Evolutionary conservation across 2,888 invertebrate genomes (phyloP), one percentile per base, ranked within the genome.

Genomic region (Noctuana brunneofusca): DNA sequence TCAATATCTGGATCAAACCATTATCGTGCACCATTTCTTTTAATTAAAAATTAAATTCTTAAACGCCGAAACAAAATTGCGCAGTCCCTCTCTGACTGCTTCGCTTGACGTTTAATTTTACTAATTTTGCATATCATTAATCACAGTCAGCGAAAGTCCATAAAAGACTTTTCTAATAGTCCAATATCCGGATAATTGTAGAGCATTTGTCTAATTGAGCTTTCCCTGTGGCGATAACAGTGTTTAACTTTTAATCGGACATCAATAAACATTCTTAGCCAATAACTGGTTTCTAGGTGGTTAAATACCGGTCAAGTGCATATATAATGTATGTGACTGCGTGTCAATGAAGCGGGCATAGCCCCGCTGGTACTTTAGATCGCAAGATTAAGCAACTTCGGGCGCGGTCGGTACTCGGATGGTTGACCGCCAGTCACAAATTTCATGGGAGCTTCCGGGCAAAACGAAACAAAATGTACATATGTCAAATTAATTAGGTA

Each of bases 221-320:
- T 60, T 60, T 60, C 60, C 41, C 60, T 35, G n/a, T 32, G 22
- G 16, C 46, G 54, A 60, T 60, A 55, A 60, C 60, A 60, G 54
- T 54, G 54, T 60, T 60, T 55, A 55, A 54, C 22, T 46, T 43
- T 54, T 60, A 60, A 60, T 60, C 59, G 60, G 24, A 18, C 18
- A 35, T 60, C 60, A 18, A 38, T 60, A 60, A 60, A 55, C 60
- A 55, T 60, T 60, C 54, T 38, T 22, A 24, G 53, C 53, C 38
- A 55, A 54, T 24, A 24, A 46, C 43, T 32, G 22, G 32, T 46
- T 54, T 46, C 14, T 22, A 16, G 46, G 48, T 54, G 35, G 12
- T 53, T 53, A 46, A 32, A 41, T 53, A 54, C 60, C 60, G 53
- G 60, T 60, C 54, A 60, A 53, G 16, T 41, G 38, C 16, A n/a